Evolutionary conservation across 2,888 invertebrate species (phyloP), one percentile per base, ranked within the genome.

Genomic region (Laspeyria flexula): DNA sequence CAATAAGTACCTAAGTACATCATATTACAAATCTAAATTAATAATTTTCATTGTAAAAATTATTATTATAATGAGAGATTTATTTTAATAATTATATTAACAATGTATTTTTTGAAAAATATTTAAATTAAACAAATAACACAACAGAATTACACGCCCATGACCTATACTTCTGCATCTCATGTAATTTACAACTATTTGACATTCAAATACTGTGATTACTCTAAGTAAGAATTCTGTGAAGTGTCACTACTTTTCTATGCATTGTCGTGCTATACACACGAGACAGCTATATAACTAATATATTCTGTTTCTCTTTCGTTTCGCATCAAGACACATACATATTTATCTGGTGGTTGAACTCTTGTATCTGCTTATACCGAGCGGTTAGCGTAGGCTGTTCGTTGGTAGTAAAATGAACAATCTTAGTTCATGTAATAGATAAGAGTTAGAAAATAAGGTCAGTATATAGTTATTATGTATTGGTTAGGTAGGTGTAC

Each of bases 311-410:
- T 62, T 62, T 62, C 61, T 58, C 63, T 62, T 62, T 62, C 59
- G 41, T 58, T 63, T 58, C 45, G 38, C 46, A 41, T 43, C 34
- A 46, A 54, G n/a, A 38, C 23, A 50, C 45, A 43, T 46, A 61
- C 51, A 57, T 58, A 43, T 49, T 58, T 62, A 63, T 38, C 45
- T 62, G 63, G 62, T 62, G 38, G 44, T 48, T 62, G 51, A 51
- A 58, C 45, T 41, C 48, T 21, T 41, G 21, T 30, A 12, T 6
- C 25, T 25, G 25, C 25, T 25, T 25, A 25, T 25, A 25, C 25
- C 7, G 25, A 18, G n/a, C 15, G 7, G 1, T 9, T 16, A 29
- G 29, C 7, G 11, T 34, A 34, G 16, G 9, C 16, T 10, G 34
- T 13, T 13, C 4, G 12, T 15, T 23, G 6, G 10, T 23, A 23